Conservation (phyloP, 2,113 vertebrate species). For the Neofelis nebulosa region DNA sequence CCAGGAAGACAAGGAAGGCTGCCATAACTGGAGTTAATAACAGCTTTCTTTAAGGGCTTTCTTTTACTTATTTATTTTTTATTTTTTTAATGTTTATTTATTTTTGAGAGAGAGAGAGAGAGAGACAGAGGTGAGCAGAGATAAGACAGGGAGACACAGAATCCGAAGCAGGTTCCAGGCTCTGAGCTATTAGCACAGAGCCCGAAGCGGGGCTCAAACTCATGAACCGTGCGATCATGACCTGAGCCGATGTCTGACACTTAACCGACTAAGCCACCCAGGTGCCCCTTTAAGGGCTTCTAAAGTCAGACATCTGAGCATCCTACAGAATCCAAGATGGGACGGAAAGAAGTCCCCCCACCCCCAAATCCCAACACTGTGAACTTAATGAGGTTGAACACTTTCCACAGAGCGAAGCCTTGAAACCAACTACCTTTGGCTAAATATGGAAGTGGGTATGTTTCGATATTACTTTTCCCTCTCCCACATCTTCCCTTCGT, state of each 20-base stretch:
- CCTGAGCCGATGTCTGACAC: too few relatives aligned
- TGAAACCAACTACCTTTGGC: neutral
- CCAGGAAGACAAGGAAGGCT: neutral
- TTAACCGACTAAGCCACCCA: too few relatives aligned
- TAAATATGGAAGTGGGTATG: neutral
- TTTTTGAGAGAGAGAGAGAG: too few relatives aligned
- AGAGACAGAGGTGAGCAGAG: too few relatives aligned
- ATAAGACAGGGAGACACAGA: too few relatives aligned
- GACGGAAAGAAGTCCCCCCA: neutral
- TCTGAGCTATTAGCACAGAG: too few relatives aligned
- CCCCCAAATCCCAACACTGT: neutral
- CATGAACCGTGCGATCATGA: too few relatives aligned
- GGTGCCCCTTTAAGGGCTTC: too few relatives aligned
- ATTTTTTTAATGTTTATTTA: too few relatives aligned
- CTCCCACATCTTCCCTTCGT: neutral
- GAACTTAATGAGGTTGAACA: neutral
- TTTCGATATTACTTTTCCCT: neutral
- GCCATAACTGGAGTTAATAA: neutral
- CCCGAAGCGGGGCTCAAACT: too few relatives aligned
- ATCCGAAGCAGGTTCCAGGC: too few relatives aligned
- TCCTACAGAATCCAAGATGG: neutral
- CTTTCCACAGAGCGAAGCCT: neutral
- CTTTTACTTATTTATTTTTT: too few relatives aligned
- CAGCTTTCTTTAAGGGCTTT: neutral
- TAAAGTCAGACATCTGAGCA: neutral